These are phyloP conservation scores for Drosophila repleta DNA, from an alignment of 1,140 invertebrate species.

Conservation along the genomic window DNA sequence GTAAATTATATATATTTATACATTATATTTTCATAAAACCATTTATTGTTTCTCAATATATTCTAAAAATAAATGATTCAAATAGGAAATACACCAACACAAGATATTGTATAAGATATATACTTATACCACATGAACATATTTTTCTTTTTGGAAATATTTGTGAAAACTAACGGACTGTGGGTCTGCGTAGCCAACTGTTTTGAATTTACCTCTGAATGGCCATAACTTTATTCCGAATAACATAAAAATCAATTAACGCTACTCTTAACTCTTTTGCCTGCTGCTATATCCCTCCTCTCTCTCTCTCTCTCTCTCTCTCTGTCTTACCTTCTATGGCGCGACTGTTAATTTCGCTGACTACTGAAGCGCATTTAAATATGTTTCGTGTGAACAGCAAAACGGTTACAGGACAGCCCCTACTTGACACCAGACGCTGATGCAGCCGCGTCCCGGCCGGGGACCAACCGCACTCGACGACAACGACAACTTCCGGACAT, in stretches of 20 bases:
- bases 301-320: slow-evolving; percentile 21
- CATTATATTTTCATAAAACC: slow-evolving; percentile 25
- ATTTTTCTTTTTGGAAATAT: too few species aligned
- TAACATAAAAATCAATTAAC: slow-evolving; percentile 77
- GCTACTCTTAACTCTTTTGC: slow-evolving; percentile 52
- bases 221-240: slow-evolving; percentile 28
- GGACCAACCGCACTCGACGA: slow-evolving; percentile 41
- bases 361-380: slow-evolving; percentile 73
- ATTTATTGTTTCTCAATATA: neutral
- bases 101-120: too few species aligned
- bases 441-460: slow-evolving; percentile 36
- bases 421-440: slow-evolving; percentile 74
- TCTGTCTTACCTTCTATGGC: slow-evolving; percentile 3
- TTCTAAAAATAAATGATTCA: too few species aligned
- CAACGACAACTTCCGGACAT: slow-evolving; percentile 67
- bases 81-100: too few species aligned
- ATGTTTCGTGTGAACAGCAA: slow-evolving; percentile 77
- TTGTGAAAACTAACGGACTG: too few species aligned
- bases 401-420: slow-evolving; percentile 76
- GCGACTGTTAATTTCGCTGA: slow-evolving; percentile 15
- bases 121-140: too few species aligned
- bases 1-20: too few species aligned
- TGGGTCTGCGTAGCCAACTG: slow-evolving; percentile 30
- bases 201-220: slow-evolving; percentile 17
- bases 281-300: neutral